Evolutionary conservation across 2,888 invertebrate genomes (phyloP).

Genomic region (Patella depressa): DNA sequence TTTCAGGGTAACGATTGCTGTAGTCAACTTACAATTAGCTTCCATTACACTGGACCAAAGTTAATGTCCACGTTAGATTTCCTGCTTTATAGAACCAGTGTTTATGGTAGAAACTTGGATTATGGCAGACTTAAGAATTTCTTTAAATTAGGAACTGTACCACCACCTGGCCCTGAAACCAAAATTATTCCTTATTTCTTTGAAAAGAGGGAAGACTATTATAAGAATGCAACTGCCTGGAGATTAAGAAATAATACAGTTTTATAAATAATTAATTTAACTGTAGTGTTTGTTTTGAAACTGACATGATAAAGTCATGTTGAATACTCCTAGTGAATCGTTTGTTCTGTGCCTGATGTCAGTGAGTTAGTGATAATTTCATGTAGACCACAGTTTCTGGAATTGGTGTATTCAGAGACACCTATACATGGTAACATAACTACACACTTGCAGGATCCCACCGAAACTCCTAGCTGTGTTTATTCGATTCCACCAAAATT

Average conservation of each 20-base stretch:
- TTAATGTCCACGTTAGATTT: constrained; percentile 95
- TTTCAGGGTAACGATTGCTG: constrained; percentile 52
- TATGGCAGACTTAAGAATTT: background rate
- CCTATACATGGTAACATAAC: no score
- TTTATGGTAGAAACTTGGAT: constrained; percentile 36
- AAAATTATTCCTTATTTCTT: constrained; percentile 5
- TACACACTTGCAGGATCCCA: no score
- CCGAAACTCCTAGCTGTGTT: no score
- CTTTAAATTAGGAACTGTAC: constrained; percentile 16
- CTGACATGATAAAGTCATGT: no score
- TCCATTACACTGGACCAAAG: constrained; percentile 89
- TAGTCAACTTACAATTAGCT: constrained; percentile 81
- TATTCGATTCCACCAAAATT: no score
- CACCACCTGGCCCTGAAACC: constrained; percentile 8
- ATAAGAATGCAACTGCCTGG: constrained; percentile 17
- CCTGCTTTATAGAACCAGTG: constrained; percentile 79
- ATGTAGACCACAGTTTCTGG: no score
- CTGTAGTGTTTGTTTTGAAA: no score
- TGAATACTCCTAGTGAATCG: no score
- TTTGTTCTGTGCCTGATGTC: no score
- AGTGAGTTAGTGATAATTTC: no score
- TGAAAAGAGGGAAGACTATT: constrained; percentile 15
- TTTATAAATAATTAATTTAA: background rate
- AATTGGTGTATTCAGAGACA: no score
- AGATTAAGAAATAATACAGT: constrained; percentile 19